These are phyloP conservation scores for Glyphotaelius pellucidus DNA, from an alignment of 2,888 invertebrate genomes.

Conservation along the genomic window DNA sequence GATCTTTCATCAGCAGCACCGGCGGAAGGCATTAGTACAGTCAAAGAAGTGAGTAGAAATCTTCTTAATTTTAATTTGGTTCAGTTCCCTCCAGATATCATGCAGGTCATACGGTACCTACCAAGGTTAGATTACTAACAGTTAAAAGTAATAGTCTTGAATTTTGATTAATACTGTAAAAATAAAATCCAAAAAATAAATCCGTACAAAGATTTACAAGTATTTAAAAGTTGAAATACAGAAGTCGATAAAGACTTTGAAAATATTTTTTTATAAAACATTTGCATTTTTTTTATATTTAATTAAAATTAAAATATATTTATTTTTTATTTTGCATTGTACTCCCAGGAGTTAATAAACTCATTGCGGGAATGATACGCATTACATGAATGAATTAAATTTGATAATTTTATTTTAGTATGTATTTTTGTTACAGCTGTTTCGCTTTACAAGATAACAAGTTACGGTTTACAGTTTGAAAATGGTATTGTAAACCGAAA, in stretches of 20 bases:
- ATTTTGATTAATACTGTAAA: neutral
- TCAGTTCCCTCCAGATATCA: neutral
- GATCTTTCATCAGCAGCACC: conserved; percentile 77
- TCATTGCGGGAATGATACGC: no score
- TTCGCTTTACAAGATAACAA: no score
- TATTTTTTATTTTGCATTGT: no score
- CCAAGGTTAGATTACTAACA: neutral
- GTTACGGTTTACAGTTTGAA: no score
- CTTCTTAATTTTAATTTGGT: neutral
- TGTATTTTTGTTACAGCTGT: no score
- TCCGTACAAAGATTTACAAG: neutral
- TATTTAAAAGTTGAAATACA: neutral
- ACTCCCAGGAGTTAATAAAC: no score
- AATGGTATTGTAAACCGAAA: no score
- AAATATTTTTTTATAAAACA: neutral
- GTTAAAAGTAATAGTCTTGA: neutral
- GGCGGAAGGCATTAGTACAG: conserved; percentile 68
- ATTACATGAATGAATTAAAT: no score
- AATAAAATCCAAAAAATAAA: neutral
- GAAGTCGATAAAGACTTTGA: neutral
- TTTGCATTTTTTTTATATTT: no score
- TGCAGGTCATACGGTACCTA: neutral
- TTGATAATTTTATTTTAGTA: no score
- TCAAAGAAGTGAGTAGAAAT: conserved; percentile 21
- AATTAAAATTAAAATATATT: no score